Evolutionary conservation across 2,113 vertebrate species (phyloP), one percentile per base, ranked within the genome.

Genomic region (Tetrax tetrax): DNA sequence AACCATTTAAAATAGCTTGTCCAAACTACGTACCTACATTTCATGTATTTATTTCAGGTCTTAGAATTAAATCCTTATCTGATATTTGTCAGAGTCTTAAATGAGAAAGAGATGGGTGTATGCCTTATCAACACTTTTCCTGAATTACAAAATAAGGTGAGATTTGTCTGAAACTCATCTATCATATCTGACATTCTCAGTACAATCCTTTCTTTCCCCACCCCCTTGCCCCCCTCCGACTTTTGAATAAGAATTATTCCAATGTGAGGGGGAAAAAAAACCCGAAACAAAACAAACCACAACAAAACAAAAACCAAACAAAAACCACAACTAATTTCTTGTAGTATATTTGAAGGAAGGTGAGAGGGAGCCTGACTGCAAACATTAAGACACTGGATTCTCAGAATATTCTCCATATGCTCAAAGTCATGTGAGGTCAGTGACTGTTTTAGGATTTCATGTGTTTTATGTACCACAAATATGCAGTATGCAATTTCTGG

Each of bases 41-140:
- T 61, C 25, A 6, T 59, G 35, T 43, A 23, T 61, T 83, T 83
- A 41, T 25, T 75, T 84, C 64, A 78, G 60, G 74, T 38, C 72
- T 70, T 33, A 81, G 74, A 91, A 84, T 66, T 81, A 81, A 84
- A 70, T 69, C 22, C 45, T 89, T 80, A 76, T 47, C 48, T 71
- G 71, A 6, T 76, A 37, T 37, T 86, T 83, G 33, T 50, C 43
- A 59, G 25, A 63, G 38, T 80, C 28, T 87, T 86, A 72, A 87
- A 47, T 41, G 23, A 77, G 87, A 72, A 54, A 2, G 51, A 89
- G 50, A 48, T 56, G 53, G 28, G 35, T 48, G 23, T 60, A 13
- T 41, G 38, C 41, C 63, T 89, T 68, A 91, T 23, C 47, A 71
- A 53, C 68, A 54, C 17, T 10, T 43, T 45, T 61, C 41, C 14